These are phyloP conservation scores for Anodontia alba DNA, from an alignment of 2,888 invertebrate species.

Conservation along the genomic window DNA sequence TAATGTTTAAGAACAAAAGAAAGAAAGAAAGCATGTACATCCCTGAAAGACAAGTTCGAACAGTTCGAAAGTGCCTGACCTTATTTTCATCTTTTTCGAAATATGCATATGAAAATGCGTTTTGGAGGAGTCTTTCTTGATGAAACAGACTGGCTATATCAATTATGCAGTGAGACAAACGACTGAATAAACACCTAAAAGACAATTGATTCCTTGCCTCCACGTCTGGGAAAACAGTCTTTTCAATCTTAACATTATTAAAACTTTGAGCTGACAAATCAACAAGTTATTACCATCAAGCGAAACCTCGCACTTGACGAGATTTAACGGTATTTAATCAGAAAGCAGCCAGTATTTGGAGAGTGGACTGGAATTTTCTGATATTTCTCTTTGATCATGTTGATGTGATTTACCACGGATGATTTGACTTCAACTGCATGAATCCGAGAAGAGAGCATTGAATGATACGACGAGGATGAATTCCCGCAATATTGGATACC, in stretches of 20 bases:
- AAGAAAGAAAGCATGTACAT: no score
- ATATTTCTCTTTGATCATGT: neutral
- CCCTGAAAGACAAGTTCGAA: no score
- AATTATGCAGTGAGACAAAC: neutral
- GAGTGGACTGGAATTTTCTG: neutral
- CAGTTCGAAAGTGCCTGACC: no score
- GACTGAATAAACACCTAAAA: neutral
- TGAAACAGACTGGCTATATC: no score
- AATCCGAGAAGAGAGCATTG: neutral
- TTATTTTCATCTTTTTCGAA: no score
- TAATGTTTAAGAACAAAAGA: no score
- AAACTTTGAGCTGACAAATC: neutral
- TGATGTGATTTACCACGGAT: neutral
- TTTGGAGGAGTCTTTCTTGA: no score
- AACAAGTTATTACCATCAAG: slow-evolving; percentile 8
- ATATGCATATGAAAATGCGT: no score
- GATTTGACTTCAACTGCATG: neutral
- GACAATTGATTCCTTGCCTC: neutral
- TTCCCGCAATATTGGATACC: no score
- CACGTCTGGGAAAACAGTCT: neutral
- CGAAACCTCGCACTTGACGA: neutral
- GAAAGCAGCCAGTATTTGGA: neutral
- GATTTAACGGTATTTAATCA: slow-evolving; percentile 9
- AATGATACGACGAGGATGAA: no score
- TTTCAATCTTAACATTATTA: slow-evolving; percentile 10